These are phyloP conservation scores for Lepus timidus DNA, from an alignment of 2,113 vertebrate genomes.

Conservation along the genomic window DNA sequence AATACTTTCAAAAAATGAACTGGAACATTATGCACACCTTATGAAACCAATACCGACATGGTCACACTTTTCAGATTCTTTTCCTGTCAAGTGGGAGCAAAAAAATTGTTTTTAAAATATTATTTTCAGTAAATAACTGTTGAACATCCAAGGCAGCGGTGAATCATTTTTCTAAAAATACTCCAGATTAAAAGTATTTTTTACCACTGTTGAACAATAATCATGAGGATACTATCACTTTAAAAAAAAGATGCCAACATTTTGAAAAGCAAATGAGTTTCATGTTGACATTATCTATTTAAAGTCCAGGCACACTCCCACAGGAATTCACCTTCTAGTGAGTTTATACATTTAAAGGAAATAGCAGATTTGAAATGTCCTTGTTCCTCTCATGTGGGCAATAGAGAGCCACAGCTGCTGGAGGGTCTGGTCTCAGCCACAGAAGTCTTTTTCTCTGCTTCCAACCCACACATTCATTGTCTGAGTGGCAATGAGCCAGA, in stretches of 20 bases:
- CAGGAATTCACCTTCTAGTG: neutral
- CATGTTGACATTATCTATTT: slow-evolving; percentile 20
- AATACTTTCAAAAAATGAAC: neutral
- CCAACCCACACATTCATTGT: neutral
- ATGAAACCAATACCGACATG: neutral
- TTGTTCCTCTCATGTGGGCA: neutral
- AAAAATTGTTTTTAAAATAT: neutral
- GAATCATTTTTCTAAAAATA: neutral
- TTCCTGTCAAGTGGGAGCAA: neutral
- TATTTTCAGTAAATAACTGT: neutral
- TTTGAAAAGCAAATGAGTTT: neutral
- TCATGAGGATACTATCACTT: neutral
- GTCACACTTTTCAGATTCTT: neutral
- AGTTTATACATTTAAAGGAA: neutral
- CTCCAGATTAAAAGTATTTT: neutral
- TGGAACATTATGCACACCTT: neutral
- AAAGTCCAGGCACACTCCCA: neutral
- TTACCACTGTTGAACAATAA: neutral
- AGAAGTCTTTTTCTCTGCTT: slow-evolving; percentile 10
- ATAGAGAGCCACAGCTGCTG: neutral
- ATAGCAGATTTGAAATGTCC: neutral
- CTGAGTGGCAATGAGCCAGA: slow-evolving; percentile 12
- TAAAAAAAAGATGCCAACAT: neutral
- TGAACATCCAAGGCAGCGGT: neutral
- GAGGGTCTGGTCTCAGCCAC: neutral